Evolutionary conservation across 2,888 invertebrate species (phyloP).

Genomic region (Aplocera efformata): DNA sequence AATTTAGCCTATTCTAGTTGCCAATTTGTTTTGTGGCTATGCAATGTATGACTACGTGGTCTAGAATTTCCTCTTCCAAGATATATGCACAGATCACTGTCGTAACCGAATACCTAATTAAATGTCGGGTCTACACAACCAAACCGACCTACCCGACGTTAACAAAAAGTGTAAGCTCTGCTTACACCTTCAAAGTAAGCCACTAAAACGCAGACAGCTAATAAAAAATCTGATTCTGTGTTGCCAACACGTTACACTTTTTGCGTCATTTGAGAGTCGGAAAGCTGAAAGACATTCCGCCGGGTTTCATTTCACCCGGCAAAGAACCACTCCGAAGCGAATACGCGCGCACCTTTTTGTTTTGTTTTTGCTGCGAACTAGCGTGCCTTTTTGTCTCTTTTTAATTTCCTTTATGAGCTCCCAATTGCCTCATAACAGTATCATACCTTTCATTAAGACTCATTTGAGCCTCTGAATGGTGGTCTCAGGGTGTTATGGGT

Average conservation of each 20-base stretch:
- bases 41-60: too few species aligned
- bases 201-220: constrained; percentile 14
- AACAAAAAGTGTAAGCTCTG: too few species aligned
- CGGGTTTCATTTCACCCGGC: constrained; percentile 32
- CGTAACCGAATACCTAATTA: too few species aligned
- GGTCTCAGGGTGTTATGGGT: constrained; percentile 62
- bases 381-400: constrained; percentile 57
- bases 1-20: too few species aligned
- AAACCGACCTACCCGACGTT: too few species aligned
- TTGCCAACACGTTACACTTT: not conserved
- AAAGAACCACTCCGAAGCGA: constrained; percentile 34
- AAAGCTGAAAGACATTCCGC: constrained; percentile 17
- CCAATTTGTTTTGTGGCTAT: too few species aligned
- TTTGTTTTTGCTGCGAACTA: constrained; percentile 41
- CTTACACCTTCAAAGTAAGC: constrained; percentile 18
- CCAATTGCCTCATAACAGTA: constrained; percentile 73
- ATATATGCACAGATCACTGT: too few species aligned
- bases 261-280: constrained; percentile 1
- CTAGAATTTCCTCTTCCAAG: too few species aligned
- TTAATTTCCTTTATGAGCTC: constrained; percentile 74
- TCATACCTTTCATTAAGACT: constrained; percentile 74
- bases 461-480: constrained; percentile 68
- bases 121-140: too few species aligned
- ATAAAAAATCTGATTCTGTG: constrained; percentile 5
- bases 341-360: constrained; percentile 40